Percentiles rank a stretch among this genome's conserved stretches.
Conservation (phyloP, 2,113 vertebrate genomes). For the Amphiprion percula region DNA sequence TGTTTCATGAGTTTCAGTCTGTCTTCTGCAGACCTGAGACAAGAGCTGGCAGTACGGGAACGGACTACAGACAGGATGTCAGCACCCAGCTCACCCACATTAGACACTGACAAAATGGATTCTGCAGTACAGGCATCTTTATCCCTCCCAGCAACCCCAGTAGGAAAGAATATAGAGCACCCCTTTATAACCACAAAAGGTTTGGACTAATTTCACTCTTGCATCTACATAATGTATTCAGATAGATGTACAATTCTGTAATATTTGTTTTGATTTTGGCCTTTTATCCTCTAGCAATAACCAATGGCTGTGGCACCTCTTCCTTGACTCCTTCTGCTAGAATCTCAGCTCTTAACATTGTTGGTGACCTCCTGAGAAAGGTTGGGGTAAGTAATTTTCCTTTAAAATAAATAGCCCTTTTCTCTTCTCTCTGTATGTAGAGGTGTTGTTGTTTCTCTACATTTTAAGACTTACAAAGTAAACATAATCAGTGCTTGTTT, state of each 20-base stretch:
- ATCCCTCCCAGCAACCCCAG: slow-evolving; percentile 94
- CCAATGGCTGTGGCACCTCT: slow-evolving; percentile 93
- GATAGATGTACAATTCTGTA: background rate
- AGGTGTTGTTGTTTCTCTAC: background rate
- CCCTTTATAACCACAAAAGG: slow-evolving; percentile 93
- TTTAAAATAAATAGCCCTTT: background rate
- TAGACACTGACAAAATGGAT: slow-evolving; percentile 95
- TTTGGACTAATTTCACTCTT: slow-evolving; percentile 51
- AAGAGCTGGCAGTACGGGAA: slow-evolving; percentile 96
- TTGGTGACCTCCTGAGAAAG: slow-evolving; percentile 98
- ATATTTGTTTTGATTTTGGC: background rate
- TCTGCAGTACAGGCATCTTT: slow-evolving; percentile 95
- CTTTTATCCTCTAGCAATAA: slow-evolving; percentile 83
- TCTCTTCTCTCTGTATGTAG: background rate
- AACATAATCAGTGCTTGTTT: no score
- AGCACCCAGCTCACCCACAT: slow-evolving; percentile 95
- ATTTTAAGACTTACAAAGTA: no score
- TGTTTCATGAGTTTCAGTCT: background rate
- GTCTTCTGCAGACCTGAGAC: slow-evolving; percentile 89
- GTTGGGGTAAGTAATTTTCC: slow-evolving; percentile 90
- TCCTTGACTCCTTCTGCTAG: slow-evolving; percentile 95
- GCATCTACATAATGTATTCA: background rate
- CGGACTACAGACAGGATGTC: slow-evolving; percentile 95
- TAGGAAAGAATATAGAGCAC: slow-evolving; percentile 91
- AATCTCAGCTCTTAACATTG: slow-evolving; percentile 98